These are phyloP conservation scores for Drosophila guanche DNA, from an alignment of 1,140 invertebrate genomes.

Conservation along the genomic window DNA sequence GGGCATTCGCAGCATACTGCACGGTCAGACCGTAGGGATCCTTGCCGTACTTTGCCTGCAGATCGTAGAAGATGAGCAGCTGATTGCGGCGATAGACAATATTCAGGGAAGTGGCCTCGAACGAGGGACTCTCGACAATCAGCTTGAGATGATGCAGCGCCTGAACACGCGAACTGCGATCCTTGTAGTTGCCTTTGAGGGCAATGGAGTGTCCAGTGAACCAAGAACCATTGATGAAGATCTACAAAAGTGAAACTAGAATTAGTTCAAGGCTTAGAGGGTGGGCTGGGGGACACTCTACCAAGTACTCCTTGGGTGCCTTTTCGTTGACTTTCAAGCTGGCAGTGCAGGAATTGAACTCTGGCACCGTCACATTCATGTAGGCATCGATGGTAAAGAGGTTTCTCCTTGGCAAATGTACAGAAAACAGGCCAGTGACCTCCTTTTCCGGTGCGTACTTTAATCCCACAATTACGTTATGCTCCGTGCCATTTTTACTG, in stretches of 20 bases:
- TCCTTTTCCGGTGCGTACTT: conserved; percentile 85
- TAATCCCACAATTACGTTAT: conserved; percentile 77
- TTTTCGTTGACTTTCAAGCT: conserved; percentile 86
- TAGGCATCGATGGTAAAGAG: conserved; percentile 86
- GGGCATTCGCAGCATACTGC: conserved; percentile 64
- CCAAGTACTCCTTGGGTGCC: conserved; percentile 85
- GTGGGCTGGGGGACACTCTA: conserved; percentile 49
- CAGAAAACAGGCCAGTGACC: conserved; percentile 85
- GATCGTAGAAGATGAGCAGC: conserved; percentile 63
- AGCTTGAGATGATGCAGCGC: conserved; percentile 88
- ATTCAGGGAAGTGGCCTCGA: conserved; percentile 87
- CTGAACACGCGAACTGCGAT: conserved; percentile 86
- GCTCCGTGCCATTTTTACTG: conserved; percentile 81
- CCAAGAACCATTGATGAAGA: conserved; percentile 89
- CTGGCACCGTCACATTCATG: conserved; percentile 86
- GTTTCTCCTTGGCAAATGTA: conserved; percentile 84
- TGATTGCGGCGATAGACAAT: conserved; percentile 85
- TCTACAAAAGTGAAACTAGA: conserved; percentile 67
- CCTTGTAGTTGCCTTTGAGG: conserved; percentile 88
- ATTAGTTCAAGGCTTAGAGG: no score
- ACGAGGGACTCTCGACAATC: conserved; percentile 88
- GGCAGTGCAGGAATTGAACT: conserved; percentile 86
- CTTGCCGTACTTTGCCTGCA: conserved; percentile 73
- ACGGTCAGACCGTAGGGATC: conserved; percentile 76
- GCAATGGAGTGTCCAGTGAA: conserved; percentile 90